Evolutionary conservation across 2,113 vertebrate genomes (phyloP), one percentile per base, ranked within the genome.

Genomic region (Lipophrys pholis): DNA sequence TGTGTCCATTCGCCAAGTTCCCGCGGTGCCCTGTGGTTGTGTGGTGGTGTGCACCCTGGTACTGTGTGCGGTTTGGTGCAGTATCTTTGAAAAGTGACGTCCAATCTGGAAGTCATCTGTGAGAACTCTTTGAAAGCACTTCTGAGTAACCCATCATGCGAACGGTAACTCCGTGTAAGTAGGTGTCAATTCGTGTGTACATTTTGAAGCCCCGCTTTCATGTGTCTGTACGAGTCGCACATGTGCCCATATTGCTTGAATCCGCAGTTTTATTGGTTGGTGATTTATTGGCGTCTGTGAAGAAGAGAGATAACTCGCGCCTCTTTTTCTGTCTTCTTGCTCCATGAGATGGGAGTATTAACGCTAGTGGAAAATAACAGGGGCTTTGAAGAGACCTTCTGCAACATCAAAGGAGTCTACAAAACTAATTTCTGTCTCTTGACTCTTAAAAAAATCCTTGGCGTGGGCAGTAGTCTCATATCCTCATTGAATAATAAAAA

Each of bases 71-170:
- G n/a, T n/a, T n/a, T n/a, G n/a, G n/a, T n/a, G 21, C 52, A 77
- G 65, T 15, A 52, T 76, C 5, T 72, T 17, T 79, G 21, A 45
- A 60, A 53, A 76, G 59, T 38, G 15, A 62, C 14, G 62, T 74
- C 51, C 63, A 67, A 54, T 87, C 69, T 89, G 80, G 77, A 69
- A 50, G 15, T 80, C 49, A 62, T 89, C 61, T 76, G 12, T 39
- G 30, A 77, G 17, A 35, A 57, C 3, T 55, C 60, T 76, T 62
- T 46, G 45, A 53, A 80, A 63, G 38, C 12, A 67, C 49, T 61
- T 46, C 2, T 40, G 10, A 64, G 45, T 46, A 48, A 65, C 14
- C 35, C 36, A 5, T n/a, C 7, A 62, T 43, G 56, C 17, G 14
- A 48, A n/a, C n/a, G n/a, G n/a, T n/a, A n/a, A n/a, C n/a, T n/a